Evolutionary conservation across 2,888 invertebrate species (phyloP).

Genomic region (Platypus cylindrus): DNA sequence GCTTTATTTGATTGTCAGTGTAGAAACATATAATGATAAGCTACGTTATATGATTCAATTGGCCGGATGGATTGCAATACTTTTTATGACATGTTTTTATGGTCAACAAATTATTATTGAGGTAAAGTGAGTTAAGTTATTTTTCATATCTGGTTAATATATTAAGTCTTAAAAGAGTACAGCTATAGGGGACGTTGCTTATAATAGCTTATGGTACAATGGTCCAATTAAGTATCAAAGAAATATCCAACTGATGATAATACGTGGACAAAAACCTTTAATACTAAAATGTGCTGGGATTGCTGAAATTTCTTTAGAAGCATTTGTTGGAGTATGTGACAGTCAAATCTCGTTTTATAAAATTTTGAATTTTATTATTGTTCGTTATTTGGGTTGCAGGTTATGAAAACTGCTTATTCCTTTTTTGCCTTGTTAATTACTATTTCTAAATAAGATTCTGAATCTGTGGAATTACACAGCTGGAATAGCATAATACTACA

Average conservation of each 20-base stretch:
- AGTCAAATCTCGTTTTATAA: too few relatives aligned
- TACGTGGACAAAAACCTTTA: slow-evolving; percentile 7
- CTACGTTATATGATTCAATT: slow-evolving; percentile 6
- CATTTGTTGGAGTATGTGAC: slow-evolving; percentile 10
- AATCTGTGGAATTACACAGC: too few relatives aligned
- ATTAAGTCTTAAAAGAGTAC: slow-evolving; percentile 5
- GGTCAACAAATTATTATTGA: slow-evolving; percentile 8
- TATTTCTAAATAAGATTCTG: too few relatives aligned
- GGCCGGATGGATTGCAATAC: slow-evolving; percentile 7
- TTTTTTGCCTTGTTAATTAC: too few relatives aligned
- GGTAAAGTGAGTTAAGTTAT: slow-evolving; percentile 1
- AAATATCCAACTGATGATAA: slow-evolving; percentile 7
- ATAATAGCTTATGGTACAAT: slow-evolving; percentile 9
- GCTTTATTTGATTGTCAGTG: slow-evolving; percentile 3
- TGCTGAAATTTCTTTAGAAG: slow-evolving; percentile 8
- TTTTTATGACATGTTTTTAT: slow-evolving; percentile 7
- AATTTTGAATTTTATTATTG: too few relatives aligned
- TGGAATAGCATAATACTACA: too few relatives aligned
- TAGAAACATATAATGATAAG: slow-evolving; percentile 4
- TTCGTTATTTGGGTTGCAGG: too few relatives aligned
- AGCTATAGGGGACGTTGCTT: slow-evolving; percentile 5
- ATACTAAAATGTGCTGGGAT: slow-evolving; percentile 4
- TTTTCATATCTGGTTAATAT: neutral
- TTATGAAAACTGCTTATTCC: too few relatives aligned
- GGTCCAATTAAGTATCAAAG: slow-evolving; percentile 6